Evolutionary conservation across 2,888 invertebrate species (phyloP), one percentile per base, ranked within the genome.

Genomic region (Tipula vernalis): DNA sequence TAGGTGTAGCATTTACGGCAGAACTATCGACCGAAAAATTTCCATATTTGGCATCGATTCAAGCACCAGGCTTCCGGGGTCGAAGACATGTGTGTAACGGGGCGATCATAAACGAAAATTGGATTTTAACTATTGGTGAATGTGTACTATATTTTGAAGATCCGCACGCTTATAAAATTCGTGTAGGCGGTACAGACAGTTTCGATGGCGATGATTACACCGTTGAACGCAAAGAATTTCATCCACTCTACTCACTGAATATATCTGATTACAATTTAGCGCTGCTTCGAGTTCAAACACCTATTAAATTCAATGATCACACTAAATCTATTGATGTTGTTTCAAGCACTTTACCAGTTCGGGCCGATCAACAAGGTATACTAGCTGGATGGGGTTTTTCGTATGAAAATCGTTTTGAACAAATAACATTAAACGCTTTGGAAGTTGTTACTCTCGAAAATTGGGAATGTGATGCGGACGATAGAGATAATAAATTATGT

Each of bases 71-170:
- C 28, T n/a, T 18, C 10, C 18, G 39, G 5, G 85, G 85, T 4
- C 39, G 85, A 85, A n/a, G 28, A 15, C 85, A 85, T 44, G 10
- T 18, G n/a, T 85, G 85, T 44, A 88, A 88, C 89, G 13, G 89
- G 83, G 88, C 89, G 90, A 39, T 89, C 87, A 87, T 90, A 88
- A 84, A 84, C 41, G 10, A 84, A 5, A 84, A 41, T 6, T 84
- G 39, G 39, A 2, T 39, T n/a, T n/a, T 84, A 84, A 84, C 84
- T n/a, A 41, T 10, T 39, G 39, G 39, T 8, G 5, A n/a, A 8
- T 84, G 84, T 41, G 84, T 41, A 39, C n/a, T 15, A 39, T 2
- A 41, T 2, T 39, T 84, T 39, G 41, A 84, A 3, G 39, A 84
- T 84, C 84, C 84, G 28, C n/a, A 15, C n/a, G 84, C 84, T n/a